Base-by-base conservation (phyloP, 2,113 vertebrate species). In the Hemicordylus capensis region DNA sequence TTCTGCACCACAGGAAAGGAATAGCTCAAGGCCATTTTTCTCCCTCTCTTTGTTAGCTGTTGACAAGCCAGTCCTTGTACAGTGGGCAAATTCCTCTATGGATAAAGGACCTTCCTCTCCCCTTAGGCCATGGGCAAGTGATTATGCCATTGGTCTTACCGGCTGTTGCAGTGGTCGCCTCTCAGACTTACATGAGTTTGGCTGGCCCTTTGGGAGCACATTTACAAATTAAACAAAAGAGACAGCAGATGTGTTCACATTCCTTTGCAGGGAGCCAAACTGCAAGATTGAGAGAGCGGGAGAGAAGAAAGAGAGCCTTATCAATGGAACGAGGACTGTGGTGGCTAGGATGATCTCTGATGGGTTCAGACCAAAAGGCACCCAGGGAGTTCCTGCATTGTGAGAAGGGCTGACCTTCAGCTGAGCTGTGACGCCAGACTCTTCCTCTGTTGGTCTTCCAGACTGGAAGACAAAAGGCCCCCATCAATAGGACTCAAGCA, bases 191-290 rank as follows among this genome's bases (percentile, higher is more conserved):
- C 44, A 26, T 3, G 48, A 63, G 22, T 63, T 82, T 61, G 69
- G 14, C n/a, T 10, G 64, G 48, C 34, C 81, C 73, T 85, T 59
- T 0, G n/a, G 67, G 75, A 88, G 6, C 2, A 3, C 84, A 80
- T 93, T 93, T 85, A 84, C 76, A 89, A 91, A 89, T 85, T 83
- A 84, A 89, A 92, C 0, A 26, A 90, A 90, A 83, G 63, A 87
- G n/a, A n/a, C 61, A 76, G 77, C 88, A 89, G 82, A 85, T 87
- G 88, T 15, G 92, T 90, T 90, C 81, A 59, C 22, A 26, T 84
- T 89, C 61, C 80, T 90, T 90, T 76, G 73, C 39, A 64, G 86
- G 22, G 26, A 93, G 73, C 20, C 80, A 78, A 87, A 77, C 81
- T 26, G 74, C 75, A 89, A 90, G 85, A 42, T 86, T 82, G 88